Percentiles rank a stretch among this genome's conserved stretches.
phyloP scores from a whole-genome alignment of 2,888 invertebrate species.

The Odontocerum albicorne region DNA sequence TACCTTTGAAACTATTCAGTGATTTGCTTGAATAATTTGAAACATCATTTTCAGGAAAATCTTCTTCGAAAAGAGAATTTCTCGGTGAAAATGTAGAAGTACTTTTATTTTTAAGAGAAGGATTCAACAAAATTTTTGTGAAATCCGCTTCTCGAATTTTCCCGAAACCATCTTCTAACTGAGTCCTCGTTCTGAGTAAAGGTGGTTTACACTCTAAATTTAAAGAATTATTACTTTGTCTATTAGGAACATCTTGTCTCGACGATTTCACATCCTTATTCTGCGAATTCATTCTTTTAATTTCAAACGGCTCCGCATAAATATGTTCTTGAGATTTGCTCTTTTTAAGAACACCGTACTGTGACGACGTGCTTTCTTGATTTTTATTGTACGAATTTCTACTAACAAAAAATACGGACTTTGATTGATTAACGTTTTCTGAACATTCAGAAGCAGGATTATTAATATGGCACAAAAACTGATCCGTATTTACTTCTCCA shows the following conservation, averaged over 20 bases:
- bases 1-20: slow-evolving; percentile 5
- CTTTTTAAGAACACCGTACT: slow-evolving; percentile 30
- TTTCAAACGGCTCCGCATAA: slow-evolving; percentile 62
- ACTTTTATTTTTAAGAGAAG: neutral
- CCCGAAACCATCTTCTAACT: slow-evolving; percentile 32
- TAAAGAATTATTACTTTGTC: neutral
- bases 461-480: slow-evolving; percentile 51
- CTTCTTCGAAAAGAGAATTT: neutral
- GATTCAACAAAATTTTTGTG: slow-evolving; percentile 6
- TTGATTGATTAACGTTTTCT: slow-evolving; percentile 27
- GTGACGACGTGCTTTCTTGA: slow-evolving; percentile 1
- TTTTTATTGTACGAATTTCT: slow-evolving; percentile 22
- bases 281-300: neutral
- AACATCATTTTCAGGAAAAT: neutral
- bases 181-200: slow-evolving; percentile 27
- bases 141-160: slow-evolving; percentile 22
- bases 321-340: slow-evolving; percentile 56
- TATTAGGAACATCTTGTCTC: neutral
- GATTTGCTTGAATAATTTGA: slow-evolving; percentile 3
- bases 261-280: neutral
- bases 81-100: slow-evolving; percentile 1
- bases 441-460: slow-evolving; percentile 43
- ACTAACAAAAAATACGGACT: slow-evolving; percentile 46
- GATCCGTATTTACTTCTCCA: slow-evolving; percentile 28
- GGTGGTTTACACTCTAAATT: slow-evolving; percentile 14